Base-by-base conservation (phyloP, 2,797 vertebrate genomes). In the Enteromius mattozi region DNA sequence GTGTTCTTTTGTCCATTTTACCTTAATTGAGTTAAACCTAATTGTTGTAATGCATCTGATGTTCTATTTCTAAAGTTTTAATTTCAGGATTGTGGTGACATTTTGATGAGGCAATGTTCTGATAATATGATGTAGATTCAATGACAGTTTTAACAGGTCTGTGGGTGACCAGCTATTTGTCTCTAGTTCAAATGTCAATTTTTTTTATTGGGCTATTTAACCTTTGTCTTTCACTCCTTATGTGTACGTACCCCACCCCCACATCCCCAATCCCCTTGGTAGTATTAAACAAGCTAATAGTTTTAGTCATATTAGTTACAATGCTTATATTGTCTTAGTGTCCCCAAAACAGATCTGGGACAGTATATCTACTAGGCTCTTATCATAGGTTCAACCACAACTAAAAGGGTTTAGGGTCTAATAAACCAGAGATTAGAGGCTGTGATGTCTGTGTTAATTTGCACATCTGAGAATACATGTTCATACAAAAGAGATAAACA, bases 321-420 rank as follows among this genome's bases (percentile, higher is more conserved):
- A 88, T 86, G 85, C 69, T 80, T 47, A 63, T 78, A 89, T 85
- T 89, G 86, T 90, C 85, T 84, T 59, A 61, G 27, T 66, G 56
- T 33, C 68, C 45, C 35, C 77, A n/a, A 81, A 56, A 56, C 74
- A 75, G 47, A 77, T 17, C 35, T 74, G 61, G 24, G 6, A 78
- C 21, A 77, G 51, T 17, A 45, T 16, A 45, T n/a, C 59, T 54
- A 13, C 47, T 16, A 72, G 42, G 37, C 59, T 65, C 66, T 61
- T 56, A 80, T 59, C 59, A 51, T 33, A 42, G 49, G 35, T 76
- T 56, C 49, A 47, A 24, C 75, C 42, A 35, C 56, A 77, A 71
- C 42, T 79, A 30, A 63, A 13, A n/a, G 12, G 35, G 66, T 63
- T 37, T 63, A 45, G 63, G 47, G 76, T 63, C 56, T 45, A 63